Percentiles rank a stretch among this genome's conserved stretches.
Evolutionary conservation across 1,140 invertebrate species (phyloP).

Genomic region (Reticulitermes speratus): DNA sequence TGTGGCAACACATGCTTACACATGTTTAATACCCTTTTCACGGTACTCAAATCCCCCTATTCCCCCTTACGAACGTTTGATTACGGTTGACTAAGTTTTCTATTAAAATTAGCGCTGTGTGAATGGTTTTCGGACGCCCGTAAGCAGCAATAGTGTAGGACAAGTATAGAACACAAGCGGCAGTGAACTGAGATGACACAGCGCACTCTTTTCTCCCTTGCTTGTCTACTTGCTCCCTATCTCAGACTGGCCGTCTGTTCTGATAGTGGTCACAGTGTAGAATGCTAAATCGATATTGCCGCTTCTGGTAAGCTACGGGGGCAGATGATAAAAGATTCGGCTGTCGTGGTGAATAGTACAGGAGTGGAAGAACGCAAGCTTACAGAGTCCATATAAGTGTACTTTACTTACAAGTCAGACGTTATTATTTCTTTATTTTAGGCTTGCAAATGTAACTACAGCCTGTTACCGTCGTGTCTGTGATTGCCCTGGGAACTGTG

Average conservation of each 20-base stretch:
- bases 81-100: not conserved
- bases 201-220: not conserved
- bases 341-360: not conserved
- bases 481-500: no score
- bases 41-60: not conserved
- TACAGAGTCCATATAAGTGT: no score
- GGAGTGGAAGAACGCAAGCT: not conserved
- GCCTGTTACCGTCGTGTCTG: no score
- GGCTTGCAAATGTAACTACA: no score
- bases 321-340: not conserved
- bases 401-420: no score
- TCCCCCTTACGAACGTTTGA: not conserved
- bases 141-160: not conserved
- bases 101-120: slow-evolving; percentile 8
- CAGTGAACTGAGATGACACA: not conserved
- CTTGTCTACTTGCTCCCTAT: no score
- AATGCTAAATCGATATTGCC: no score
- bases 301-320: not conserved
- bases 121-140: not conserved
- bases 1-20: not conserved
- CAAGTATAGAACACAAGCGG: not conserved
- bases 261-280: no score
- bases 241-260: no score
- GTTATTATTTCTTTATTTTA: no score
- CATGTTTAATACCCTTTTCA: no score